Conservation (phyloP, 1,140 invertebrate species). For the Nasonia giraulti region DNA sequence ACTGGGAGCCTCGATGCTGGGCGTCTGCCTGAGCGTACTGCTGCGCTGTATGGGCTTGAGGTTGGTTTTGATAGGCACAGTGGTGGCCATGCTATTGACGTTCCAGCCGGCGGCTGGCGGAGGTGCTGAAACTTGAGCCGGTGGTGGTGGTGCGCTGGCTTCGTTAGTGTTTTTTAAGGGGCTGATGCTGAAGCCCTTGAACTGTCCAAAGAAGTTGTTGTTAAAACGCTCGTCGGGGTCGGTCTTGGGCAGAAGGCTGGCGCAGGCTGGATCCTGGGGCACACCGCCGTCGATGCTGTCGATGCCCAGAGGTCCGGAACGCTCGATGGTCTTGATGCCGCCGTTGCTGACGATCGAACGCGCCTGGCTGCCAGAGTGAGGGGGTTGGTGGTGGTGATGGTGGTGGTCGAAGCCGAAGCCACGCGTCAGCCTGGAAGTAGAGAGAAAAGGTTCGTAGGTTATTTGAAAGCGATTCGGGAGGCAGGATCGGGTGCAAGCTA, state of each 20-base stretch:
- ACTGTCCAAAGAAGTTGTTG: constrained; percentile 85
- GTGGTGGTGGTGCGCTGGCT: constrained; percentile 50
- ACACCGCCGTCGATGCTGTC: constrained; percentile 68
- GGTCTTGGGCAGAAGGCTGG: constrained; percentile 75
- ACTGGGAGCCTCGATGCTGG: constrained; percentile 48
- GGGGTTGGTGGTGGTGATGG: constrained; percentile 14
- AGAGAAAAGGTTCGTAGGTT: not conserved
- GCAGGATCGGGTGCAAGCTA: not conserved
- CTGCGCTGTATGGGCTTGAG: constrained; percentile 58
- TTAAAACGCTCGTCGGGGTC: constrained; percentile 73
- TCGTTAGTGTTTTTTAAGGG: constrained; percentile 74
- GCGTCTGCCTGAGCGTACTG: constrained; percentile 55
- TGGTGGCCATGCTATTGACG: constrained; percentile 46
- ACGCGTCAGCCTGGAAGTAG: constrained; percentile 64
- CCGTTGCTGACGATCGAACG: constrained; percentile 28
- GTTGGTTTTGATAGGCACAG: constrained; percentile 67
- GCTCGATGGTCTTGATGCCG: constrained; percentile 69
- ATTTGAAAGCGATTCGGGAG: not conserved
- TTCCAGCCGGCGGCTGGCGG: constrained; percentile 68
- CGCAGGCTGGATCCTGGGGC: constrained; percentile 69
- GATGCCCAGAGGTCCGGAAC: constrained; percentile 62
- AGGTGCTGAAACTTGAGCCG: constrained; percentile 66
- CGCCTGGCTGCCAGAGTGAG: constrained; percentile 47
- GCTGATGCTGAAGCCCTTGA: constrained; percentile 87
- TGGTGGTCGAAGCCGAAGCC: constrained; percentile 43